These are phyloP conservation scores for Acromyrmex heyeri DNA, from an alignment of 1,140 invertebrate species.

Conservation along the genomic window DNA sequence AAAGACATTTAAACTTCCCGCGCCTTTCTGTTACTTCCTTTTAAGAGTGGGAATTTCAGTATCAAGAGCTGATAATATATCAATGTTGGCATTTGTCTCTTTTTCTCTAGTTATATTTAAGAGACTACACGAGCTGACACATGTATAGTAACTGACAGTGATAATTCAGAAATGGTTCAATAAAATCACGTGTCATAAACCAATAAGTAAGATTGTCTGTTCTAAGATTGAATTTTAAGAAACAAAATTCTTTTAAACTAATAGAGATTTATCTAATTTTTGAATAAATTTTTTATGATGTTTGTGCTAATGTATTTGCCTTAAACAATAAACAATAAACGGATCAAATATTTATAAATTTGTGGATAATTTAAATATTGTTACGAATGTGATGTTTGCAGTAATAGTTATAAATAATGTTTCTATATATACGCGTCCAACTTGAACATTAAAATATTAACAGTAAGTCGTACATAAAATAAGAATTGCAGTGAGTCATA, in stretches of 20 bases:
- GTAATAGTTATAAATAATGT: slow-evolving; percentile 1
- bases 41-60: not conserved
- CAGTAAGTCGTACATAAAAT: not conserved
- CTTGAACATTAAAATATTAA: not conserved
- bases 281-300: not conserved
- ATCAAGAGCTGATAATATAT: slow-evolving; percentile 1
- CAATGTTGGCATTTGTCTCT: not conserved
- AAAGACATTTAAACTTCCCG: slow-evolving; percentile 16
- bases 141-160: slow-evolving; percentile 2
- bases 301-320: not conserved
- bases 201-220: not conserved
- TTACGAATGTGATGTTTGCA: not conserved
- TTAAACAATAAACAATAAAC: not conserved
- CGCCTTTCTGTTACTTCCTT: not conserved
- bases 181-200: not conserved
- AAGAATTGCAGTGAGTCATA: not conserved
- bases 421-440: not conserved
- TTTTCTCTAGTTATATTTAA: not conserved
- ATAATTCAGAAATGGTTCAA: not conserved
- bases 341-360: not conserved
- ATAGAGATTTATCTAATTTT: not conserved
- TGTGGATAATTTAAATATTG: not conserved
- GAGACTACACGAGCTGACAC: not conserved
- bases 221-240: not conserved
- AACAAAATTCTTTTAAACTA: not conserved